Percentiles rank a stretch among this genome's conserved stretches.
Evolutionary conservation across 2,113 vertebrate genomes (phyloP).

Genomic region (Anolis carolinensis): DNA sequence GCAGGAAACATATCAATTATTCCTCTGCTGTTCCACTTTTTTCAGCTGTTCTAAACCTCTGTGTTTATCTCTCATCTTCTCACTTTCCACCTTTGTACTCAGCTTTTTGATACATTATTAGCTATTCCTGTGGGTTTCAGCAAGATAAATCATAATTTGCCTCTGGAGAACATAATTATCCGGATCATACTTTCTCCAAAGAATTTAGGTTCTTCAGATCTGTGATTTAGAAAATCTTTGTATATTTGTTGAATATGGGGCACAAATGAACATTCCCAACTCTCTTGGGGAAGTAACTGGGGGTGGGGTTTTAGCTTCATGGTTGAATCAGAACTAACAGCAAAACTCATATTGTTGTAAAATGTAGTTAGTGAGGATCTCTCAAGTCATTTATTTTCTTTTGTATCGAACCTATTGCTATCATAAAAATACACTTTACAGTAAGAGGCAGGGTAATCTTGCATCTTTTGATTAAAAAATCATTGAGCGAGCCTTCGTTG

Average conservation of each 20-base stretch:
- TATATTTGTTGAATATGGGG: background rate
- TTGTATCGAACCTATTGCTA: slow-evolving; percentile 46
- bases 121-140: background rate
- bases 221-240: background rate
- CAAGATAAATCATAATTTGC: background rate
- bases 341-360: slow-evolving; percentile 54
- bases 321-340: slow-evolving; percentile 64
- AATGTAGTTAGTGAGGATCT: slow-evolving; percentile 46
- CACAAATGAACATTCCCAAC: background rate
- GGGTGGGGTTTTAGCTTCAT: slow-evolving; percentile 43
- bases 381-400: slow-evolving; percentile 61
- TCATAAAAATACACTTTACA: slow-evolving; percentile 52
- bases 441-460: slow-evolving; percentile 51
- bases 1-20: too few relatives aligned
- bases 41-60: too few relatives aligned
- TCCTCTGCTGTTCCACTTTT: too few relatives aligned
- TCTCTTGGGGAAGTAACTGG: background rate
- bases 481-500: slow-evolving; percentile 33
- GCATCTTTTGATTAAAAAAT: slow-evolving; percentile 48
- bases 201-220: background rate
- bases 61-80: too few relatives aligned
- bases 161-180: background rate
- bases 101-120: background rate
- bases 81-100: too few relatives aligned
- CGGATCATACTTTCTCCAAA: too few relatives aligned